Base-by-base conservation (phyloP, 2,797 vertebrate genomes). In the Melanogrammus aeglefinus region DNA sequence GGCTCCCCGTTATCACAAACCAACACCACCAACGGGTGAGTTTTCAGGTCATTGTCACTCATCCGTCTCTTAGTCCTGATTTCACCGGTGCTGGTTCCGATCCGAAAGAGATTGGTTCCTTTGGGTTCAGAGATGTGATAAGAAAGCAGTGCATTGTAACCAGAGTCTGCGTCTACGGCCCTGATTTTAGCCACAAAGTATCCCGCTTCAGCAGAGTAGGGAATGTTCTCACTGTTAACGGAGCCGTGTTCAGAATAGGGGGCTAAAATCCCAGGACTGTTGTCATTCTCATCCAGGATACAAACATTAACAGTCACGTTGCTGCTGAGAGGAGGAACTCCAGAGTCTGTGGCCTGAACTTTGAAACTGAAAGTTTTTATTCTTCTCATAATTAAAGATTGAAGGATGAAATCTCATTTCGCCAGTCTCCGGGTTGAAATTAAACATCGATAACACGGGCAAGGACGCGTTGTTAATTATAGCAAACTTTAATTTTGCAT, bases 341-440 rank as follows among this genome's bases (percentile, higher is more conserved):
- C 96, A 6, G 92, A 91, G 85, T 96, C 96, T 85, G 88, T 94
- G 84, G 95, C 96, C 88, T 95, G 93, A 77, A 97, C 93, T 78
- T 91, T 80, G 69, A n/a, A 96, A 91, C 4, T 93, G 92, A 63
- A 97, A 95, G 93, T 94, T 76, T 95, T 93, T 12, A 96, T 69
- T 69, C 93, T n/a, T n/a, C 86, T 96, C 95, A 74, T 94, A 96
- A 84, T 96, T 95, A 89, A 96, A 96, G 95, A 94, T 44, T 92
- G 92, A 27, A 95, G 88, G 6, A 90, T 94, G 80, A 95, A n/a
- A n/a, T n/a, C n/a, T n/a, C n/a, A 57, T 57, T 57, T 57, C 51
- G 4, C 51, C 51, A 57, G 51, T 57, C 16, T 57, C 51, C 5
- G 51, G n/a, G 51, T 57, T 57, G 51, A 57, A n/a, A 57, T 57